phyloP scores from a whole-genome alignment of 53 echinoderm and acorn worm genomes.

The Paracentrotus lividus region DNA sequence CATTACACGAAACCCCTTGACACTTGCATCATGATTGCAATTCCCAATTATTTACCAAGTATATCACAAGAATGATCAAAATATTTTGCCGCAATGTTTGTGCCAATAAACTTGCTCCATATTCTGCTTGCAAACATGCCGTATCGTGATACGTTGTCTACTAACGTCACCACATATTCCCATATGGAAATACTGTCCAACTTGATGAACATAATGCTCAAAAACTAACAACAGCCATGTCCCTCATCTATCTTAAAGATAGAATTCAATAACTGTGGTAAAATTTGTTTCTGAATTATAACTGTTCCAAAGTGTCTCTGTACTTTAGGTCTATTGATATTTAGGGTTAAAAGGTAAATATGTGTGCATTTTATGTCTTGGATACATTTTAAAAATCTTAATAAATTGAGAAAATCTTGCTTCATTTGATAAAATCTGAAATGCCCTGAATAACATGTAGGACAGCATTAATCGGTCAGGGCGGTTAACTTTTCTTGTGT shows the following conservation, averaged over 20 bases:
- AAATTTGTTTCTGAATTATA: neutral
- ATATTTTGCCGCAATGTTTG: constrained; percentile 1
- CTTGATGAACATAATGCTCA: neutral
- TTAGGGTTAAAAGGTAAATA: neutral
- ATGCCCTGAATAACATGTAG: neutral
- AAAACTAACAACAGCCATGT: neutral
- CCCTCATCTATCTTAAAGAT: neutral
- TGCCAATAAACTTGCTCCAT: neutral
- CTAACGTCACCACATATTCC: neutral
- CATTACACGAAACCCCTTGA: neutral
- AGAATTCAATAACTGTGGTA: neutral
- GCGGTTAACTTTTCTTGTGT: no score
- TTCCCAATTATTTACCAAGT: constrained; percentile 11
- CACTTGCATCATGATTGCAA: neutral
- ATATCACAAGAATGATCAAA: neutral
- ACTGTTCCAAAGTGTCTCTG: no score
- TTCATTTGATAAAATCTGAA: neutral
- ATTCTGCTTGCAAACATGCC: neutral
- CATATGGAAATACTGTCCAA: constrained; percentile 30
- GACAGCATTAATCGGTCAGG: neutral
- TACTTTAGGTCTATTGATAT: no score
- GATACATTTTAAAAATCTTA: neutral
- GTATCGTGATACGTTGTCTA: neutral
- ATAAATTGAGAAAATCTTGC: neutral
- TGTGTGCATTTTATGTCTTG: neutral